Evolutionary conservation across 1,140 invertebrate species (phyloP).

Genomic region (Hyposmocoma kahamanoa): DNA sequence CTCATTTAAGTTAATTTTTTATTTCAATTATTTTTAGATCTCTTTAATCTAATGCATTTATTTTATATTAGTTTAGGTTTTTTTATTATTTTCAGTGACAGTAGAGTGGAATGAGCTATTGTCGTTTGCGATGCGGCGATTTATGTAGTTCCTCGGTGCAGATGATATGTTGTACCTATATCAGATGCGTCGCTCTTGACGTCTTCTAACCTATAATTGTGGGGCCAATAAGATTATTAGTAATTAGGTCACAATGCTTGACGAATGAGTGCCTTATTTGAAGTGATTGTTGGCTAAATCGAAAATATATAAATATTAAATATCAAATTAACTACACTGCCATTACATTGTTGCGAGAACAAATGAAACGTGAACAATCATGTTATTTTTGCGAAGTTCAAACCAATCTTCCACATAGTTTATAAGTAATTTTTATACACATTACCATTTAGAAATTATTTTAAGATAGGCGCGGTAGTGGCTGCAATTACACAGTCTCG

Average conservation of each 20-base stretch:
- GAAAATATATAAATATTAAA: too few species aligned
- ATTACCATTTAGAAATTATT: constrained; percentile 67
- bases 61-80: constrained; percentile 43
- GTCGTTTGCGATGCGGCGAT: constrained; percentile 35
- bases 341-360: constrained; percentile 28
- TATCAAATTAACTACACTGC: constrained; percentile 32
- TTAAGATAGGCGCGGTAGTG: constrained; percentile 33
- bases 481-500: constrained; percentile 12
- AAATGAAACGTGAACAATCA: constrained; percentile 34
- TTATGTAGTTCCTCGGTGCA: constrained; percentile 48
- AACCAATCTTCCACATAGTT: constrained; percentile 61
- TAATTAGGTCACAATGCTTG: constrained; percentile 31
- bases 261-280: constrained; percentile 51
- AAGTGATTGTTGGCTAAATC: constrained; percentile 33
- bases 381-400: constrained; percentile 36
- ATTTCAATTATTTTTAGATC: constrained; percentile 71
- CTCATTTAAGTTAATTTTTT: constrained; percentile 71
- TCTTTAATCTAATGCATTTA: constrained; percentile 73
- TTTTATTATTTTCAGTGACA: constrained; percentile 20
- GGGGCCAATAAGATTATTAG: constrained; percentile 49
- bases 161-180: constrained; percentile 26
- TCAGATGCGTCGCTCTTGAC: constrained; percentile 11
- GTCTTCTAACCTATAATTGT: too few species aligned
- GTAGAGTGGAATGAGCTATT: constrained; percentile 27
- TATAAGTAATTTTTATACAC: constrained; percentile 63